A percentile compares a stretch with the other conserved stretches of the same genome.
Conservation (phyloP, 2,113 vertebrate genomes). For the Grammomys dolichurus region DNA sequence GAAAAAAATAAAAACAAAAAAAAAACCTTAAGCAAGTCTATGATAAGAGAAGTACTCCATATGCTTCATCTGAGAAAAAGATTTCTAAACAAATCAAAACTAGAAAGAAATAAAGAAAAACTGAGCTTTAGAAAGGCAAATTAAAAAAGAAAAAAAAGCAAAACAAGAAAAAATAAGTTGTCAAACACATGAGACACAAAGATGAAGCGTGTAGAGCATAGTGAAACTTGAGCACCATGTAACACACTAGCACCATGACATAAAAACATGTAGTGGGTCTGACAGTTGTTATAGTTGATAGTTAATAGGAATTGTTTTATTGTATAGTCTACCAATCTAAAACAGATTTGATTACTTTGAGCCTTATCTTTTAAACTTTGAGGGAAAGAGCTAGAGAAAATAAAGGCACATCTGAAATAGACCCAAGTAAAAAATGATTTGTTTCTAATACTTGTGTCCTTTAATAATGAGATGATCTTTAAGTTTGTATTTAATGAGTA, state of each 20-base stretch:
- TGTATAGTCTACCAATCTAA: no score
- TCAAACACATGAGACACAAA: not conserved
- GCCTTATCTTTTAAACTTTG: not conserved
- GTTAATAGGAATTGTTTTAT: no score
- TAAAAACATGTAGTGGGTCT: not conserved
- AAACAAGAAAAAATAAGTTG: slow-evolving; percentile 19
- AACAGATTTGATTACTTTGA: no score
- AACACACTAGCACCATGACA: slow-evolving; percentile 8
- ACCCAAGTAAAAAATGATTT: not conserved
- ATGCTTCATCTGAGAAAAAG: slow-evolving; percentile 12
- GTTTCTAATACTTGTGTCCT: slow-evolving; percentile 22
- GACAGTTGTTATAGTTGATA: not conserved
- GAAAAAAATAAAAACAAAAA: not conserved
- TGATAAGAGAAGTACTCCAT: slow-evolving; percentile 42
- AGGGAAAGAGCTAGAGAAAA: not conserved
- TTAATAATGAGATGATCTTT: not conserved
- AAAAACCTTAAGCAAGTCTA: not conserved
- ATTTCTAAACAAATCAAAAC: slow-evolving; percentile 46
- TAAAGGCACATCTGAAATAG: not conserved
- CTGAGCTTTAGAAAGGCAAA: slow-evolving; percentile 23
- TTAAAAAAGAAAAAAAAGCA: not conserved
- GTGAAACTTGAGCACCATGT: slow-evolving; percentile 30
- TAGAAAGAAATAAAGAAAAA: slow-evolving; percentile 15
- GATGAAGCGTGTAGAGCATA: not conserved
- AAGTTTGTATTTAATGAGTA: slow-evolving; percentile 21